Evolutionary conservation across 2,113 vertebrate genomes (phyloP).

Genomic region (Acanthochromis polyacanthus): DNA sequence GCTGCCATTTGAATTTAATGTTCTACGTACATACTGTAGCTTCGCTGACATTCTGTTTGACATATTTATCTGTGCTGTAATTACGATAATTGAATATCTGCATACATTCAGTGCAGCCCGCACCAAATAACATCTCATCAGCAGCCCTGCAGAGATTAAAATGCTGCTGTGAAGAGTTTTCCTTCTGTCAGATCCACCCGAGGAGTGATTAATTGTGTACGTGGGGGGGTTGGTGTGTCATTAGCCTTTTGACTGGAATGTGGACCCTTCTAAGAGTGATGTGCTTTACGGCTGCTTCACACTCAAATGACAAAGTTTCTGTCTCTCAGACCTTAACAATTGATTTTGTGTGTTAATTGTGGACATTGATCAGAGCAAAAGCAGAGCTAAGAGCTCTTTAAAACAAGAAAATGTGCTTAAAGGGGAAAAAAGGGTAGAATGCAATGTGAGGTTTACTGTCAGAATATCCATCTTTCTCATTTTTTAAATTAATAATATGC

Average conservation of each 20-base stretch:
- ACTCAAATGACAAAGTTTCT: conserved; percentile 43
- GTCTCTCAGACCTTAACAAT: conserved; percentile 47
- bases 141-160: conserved; percentile 3
- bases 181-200: conserved; percentile 34
- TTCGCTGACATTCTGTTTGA: too few species aligned
- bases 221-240: conserved; percentile 51
- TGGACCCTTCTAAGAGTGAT: conserved; percentile 64
- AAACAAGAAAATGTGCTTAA: neutral
- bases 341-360: conserved; percentile 73
- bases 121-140: neutral
- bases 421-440: too few species aligned
- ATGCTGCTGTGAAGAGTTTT: conserved; percentile 35
- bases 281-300: conserved; percentile 43
- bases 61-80: neutral
- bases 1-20: too few species aligned
- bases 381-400: conserved; percentile 38
- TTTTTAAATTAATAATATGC: too few species aligned
- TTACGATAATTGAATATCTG: neutral
- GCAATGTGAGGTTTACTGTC: too few species aligned
- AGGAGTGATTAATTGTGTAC: conserved; percentile 62
- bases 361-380: conserved; percentile 69
- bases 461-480: too few species aligned
- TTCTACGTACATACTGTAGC: too few species aligned
- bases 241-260: conserved; percentile 73
- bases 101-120: neutral